These are phyloP conservation scores for Agonopterix subpropinquella DNA, from an alignment of 2,888 invertebrate species.

Conservation along the genomic window DNA sequence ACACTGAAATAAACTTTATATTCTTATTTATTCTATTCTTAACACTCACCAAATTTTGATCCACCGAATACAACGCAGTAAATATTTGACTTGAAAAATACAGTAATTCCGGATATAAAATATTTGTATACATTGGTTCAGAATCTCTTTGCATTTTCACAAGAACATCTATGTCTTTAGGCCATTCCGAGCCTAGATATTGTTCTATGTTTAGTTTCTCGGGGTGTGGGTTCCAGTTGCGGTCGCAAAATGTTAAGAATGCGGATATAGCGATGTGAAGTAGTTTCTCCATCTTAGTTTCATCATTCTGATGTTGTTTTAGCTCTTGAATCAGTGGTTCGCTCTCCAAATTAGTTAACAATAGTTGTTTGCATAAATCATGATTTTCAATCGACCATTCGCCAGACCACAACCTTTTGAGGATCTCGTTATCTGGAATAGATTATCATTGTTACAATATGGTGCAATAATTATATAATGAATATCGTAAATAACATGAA, in stretches of 20 bases:
- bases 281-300: slow-evolving; percentile 43
- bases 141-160: slow-evolving; percentile 73
- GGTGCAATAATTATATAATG: not conserved
- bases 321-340: slow-evolving; percentile 32
- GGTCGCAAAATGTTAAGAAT: slow-evolving; percentile 83
- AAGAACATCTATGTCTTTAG: slow-evolving; percentile 53
- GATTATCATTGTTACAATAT: not conserved
- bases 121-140: slow-evolving; percentile 81
- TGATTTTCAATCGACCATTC: slow-evolving; percentile 41
- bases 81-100: slow-evolving; percentile 59
- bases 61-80: slow-evolving; percentile 35
- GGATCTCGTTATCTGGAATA: slow-evolving; percentile 37
- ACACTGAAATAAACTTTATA: no score
- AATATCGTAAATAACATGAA: not conserved
- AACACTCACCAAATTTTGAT: slow-evolving; percentile 50
- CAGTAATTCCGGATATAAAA: slow-evolving; percentile 71
- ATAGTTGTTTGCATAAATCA: slow-evolving; percentile 39
- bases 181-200: slow-evolving; percentile 56
- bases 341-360: slow-evolving; percentile 36
- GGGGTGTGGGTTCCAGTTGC: slow-evolving; percentile 88
- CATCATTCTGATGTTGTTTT: slow-evolving; percentile 29
- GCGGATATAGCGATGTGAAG: slow-evolving; percentile 78
- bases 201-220: slow-evolving; percentile 50
- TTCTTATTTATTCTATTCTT: no score
- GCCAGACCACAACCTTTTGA: slow-evolving; percentile 46